These are phyloP conservation scores for Epicampocera succincta DNA, from an alignment of 2,888 invertebrate genomes.

Conservation along the genomic window DNA sequence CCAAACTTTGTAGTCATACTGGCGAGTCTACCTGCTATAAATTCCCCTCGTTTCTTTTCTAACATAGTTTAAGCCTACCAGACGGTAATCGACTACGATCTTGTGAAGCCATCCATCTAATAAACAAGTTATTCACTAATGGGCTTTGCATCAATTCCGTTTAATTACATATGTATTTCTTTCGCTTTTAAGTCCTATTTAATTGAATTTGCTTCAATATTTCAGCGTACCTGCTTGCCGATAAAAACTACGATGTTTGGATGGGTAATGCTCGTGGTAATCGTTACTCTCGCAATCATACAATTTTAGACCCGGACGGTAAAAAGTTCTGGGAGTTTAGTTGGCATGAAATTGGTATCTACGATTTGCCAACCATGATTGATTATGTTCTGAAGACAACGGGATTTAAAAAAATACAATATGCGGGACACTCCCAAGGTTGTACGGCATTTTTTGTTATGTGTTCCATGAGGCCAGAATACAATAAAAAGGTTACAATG, in stretches of 20 bases:
- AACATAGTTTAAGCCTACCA: too few relatives aligned
- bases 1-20: too few relatives aligned
- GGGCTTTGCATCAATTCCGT: too few relatives aligned
- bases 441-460: slow-evolving; percentile 87
- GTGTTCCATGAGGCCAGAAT: slow-evolving; percentile 85
- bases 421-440: slow-evolving; percentile 87
- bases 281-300: slow-evolving; percentile 80
- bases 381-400: slow-evolving; percentile 84
- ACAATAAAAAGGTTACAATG: slow-evolving; percentile 86
- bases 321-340: slow-evolving; percentile 87
- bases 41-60: too few relatives aligned
- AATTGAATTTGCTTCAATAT: not conserved
- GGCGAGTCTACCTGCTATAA: too few relatives aligned
- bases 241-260: slow-evolving; percentile 81
- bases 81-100: too few relatives aligned
- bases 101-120: too few relatives aligned
- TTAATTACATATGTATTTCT: too few relatives aligned
- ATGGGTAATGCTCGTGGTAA: slow-evolving; percentile 81
- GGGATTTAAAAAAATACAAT: slow-evolving; percentile 83
- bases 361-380: slow-evolving; percentile 92
- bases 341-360: slow-evolving; percentile 92
- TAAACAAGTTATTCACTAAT: too few relatives aligned
- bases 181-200: too few relatives aligned
- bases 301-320: slow-evolving; percentile 77
- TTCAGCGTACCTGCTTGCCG: slow-evolving; percentile 82